Evolutionary conservation across 1,140 invertebrate species (phyloP), one percentile per base, ranked within the genome.

Genomic region (Planococcus citri): DNA sequence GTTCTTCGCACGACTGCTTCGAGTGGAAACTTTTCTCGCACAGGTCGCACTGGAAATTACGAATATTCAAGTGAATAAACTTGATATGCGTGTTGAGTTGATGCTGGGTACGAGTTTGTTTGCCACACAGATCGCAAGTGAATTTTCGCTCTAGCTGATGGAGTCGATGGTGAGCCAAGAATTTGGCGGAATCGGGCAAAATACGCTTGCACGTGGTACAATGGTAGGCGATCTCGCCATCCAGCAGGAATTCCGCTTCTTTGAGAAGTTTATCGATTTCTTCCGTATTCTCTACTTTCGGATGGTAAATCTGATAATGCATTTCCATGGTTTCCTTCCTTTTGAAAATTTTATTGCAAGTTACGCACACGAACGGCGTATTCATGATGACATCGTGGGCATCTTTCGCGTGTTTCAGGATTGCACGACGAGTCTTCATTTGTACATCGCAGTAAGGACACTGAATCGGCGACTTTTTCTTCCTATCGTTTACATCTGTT

Each of bases 91-190:
- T 78, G 4, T 80, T 80, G 20, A 87, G 76, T 6, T 85, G 84
- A 74, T 83, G 80, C 1, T 82, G 82, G 17, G 86, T 82, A 22
- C 85, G 79, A 76, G 90, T 90, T 70, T 85, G 84, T 75, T 88
- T 89, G 0, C 87, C 87, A 75, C 88, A 91, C 0, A 88, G 76
- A 72, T 86, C 84, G 74, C 89, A 91, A 20, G 86, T 84, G 74
- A 84, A 89, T 1, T 86, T 85, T 68, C 86, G 82, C 76, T 90
- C 87, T 73, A 80, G 81, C 9, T 77, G 77, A 73, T 83, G 82
- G 0, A 70, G 58, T 21, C 67, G 67, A 33, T 71, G 27, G 70
- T 74, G 73, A 10, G 60, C 60, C 22, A 64, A 6, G 25, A 64
- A 64, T 24, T 21, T 10, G 2, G 24, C 22, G 10, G 60, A 3